These are phyloP conservation scores for Chamaea fasciata DNA, from an alignment of 2,113 vertebrate species.

Conservation along the genomic window DNA sequence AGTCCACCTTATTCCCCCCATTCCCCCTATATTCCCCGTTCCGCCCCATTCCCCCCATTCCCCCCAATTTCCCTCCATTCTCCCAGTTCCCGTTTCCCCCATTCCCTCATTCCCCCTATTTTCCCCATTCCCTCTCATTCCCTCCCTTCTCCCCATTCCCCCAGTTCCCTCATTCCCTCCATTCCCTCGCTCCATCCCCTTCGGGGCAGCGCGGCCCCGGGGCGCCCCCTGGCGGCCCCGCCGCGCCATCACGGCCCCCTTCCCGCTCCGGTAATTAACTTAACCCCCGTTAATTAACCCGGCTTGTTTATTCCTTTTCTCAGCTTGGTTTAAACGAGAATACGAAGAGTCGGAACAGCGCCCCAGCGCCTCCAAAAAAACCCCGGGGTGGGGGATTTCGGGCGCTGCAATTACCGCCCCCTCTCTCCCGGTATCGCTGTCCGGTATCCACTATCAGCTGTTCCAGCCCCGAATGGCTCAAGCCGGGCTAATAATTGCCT, in stretches of 20 bases:
- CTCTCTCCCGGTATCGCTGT: not conserved
- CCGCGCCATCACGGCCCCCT: not conserved
- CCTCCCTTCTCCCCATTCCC: too few relatives aligned
- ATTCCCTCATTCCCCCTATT: too few relatives aligned
- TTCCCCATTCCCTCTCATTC: too few relatives aligned
- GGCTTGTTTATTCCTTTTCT: not conserved
- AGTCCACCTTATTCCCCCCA: too few relatives aligned
- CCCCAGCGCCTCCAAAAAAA: not conserved
- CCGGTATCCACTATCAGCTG: not conserved
- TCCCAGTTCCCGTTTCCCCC: not conserved
- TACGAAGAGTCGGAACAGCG: not conserved
- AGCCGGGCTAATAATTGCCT: not conserved
- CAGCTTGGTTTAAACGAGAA: not conserved
- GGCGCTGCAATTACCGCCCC: not conserved
- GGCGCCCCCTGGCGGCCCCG: not conserved
- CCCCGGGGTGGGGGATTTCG: not conserved
- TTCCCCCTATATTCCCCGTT: too few relatives aligned
- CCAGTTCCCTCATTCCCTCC: too few relatives aligned
- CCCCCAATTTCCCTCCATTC: not conserved
- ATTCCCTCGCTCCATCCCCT: too few relatives aligned
- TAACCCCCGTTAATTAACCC: not conserved
- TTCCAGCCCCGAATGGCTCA: not conserved
- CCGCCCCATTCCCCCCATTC: too few relatives aligned
- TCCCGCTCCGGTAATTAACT: fast-evolving
- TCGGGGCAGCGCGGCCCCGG: not conserved